Percentiles rank a stretch among this genome's conserved stretches.
phyloP scores from a whole-genome alignment of 37 sponge, comb jelly and placozoan species.

The Oscarella lobularis region DNA sequence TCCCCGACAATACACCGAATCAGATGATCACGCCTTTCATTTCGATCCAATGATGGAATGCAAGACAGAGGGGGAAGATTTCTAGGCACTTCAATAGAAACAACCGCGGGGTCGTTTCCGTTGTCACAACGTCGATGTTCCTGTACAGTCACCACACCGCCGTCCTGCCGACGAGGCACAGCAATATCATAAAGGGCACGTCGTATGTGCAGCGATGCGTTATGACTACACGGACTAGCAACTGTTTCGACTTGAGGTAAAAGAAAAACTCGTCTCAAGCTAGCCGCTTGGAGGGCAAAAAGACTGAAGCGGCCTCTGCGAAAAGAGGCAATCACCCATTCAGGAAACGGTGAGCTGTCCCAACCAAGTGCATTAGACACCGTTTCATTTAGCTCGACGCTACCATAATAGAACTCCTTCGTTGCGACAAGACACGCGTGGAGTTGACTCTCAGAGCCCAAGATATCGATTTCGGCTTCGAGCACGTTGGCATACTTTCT shows the following conservation, averaged over 20 bases:
- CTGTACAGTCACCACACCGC: too few relatives aligned
- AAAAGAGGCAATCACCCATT: background rate
- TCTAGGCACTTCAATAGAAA: too few relatives aligned
- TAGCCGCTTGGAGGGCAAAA: background rate
- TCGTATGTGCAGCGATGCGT: background rate
- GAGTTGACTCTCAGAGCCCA: too few relatives aligned
- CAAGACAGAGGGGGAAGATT: too few relatives aligned
- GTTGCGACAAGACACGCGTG: background rate
- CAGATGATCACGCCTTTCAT: too few relatives aligned
- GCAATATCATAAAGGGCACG: background rate
- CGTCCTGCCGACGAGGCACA: too few relatives aligned
- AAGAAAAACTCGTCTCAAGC: background rate
- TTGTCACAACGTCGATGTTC: too few relatives aligned
- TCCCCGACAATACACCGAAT: too few relatives aligned
- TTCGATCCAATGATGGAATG: too few relatives aligned
- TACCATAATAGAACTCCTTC: background rate
- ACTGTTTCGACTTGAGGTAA: background rate
- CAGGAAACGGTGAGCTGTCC: too few relatives aligned
- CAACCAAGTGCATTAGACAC: background rate
- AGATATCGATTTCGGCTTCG: background rate
- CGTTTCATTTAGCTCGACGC: background rate
- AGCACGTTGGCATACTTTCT: background rate
- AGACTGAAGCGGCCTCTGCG: background rate
- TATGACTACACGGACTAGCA: background rate
- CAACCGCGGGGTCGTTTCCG: too few relatives aligned